Conservation (phyloP, 2,888 invertebrate genomes). For the Lithosia quadra region DNA sequence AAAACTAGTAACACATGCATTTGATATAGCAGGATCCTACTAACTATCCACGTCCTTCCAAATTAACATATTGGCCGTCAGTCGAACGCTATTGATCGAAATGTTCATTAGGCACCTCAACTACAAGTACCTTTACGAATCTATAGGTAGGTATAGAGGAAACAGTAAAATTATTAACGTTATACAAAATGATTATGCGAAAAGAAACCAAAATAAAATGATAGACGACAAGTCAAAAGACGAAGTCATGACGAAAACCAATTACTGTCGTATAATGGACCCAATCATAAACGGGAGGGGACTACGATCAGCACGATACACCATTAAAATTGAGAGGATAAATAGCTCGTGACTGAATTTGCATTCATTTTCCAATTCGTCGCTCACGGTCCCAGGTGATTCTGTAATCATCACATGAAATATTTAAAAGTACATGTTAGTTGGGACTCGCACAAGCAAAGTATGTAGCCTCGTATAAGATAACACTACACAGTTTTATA, state of each 20-base stretch:
- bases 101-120: too few relatives aligned
- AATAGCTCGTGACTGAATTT: constrained; percentile 62
- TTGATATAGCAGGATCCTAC: too few relatives aligned
- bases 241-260: constrained; percentile 33
- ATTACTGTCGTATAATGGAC: constrained; percentile 42
- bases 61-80: too few relatives aligned
- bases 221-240: constrained; percentile 31
- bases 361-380: constrained; percentile 41
- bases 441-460: background rate
- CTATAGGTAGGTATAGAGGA: background rate
- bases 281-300: constrained; percentile 24
- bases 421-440: background rate
- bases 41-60: too few relatives aligned
- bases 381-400: background rate
- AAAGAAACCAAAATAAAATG: background rate
- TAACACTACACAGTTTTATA: too few relatives aligned
- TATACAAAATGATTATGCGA: background rate
- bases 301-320: constrained; percentile 29
- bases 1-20: background rate
- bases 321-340: constrained; percentile 62
- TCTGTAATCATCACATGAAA: background rate
- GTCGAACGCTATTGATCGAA: too few relatives aligned
- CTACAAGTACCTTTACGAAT: too few relatives aligned
- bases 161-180: background rate
- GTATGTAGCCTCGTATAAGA: too few relatives aligned